Base-by-base conservation (phyloP, 1,140 invertebrate species). In the Mesaphorura yosii region DNA sequence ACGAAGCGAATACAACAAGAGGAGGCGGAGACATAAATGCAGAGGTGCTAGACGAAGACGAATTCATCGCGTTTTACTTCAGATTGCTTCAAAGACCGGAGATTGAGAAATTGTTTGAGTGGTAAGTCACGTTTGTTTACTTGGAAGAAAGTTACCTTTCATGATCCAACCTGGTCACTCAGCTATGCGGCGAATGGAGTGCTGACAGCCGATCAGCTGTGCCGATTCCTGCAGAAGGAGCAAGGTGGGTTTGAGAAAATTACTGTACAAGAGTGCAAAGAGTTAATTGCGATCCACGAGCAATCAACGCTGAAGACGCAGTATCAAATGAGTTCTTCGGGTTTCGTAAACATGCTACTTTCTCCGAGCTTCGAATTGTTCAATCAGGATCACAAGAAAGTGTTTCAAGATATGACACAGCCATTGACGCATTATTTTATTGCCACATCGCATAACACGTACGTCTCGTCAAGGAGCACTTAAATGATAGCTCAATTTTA, bases 1-100 rank as follows among this genome's bases (percentile, higher is more conserved):
- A 76, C 73, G 66, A 67, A 60, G 74, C 75, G 4, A 75, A 77
- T 58, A 74, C 68, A 66, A 69, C 26, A 72, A 69, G 58, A 53
- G 63, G n/a, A 65, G 64, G 10, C 25, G 28, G 28, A 15, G 19
- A 27, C 4, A 17, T 4, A 48, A 19, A 31, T 5, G 15, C 15
- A 10, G 46, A 48, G 31, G 37, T 65, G 75, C 48, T 78, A 37
- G 74, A 77, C 62, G 67, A 66, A 15, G 67, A 75, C 6, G 76
- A 78, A 64, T 78, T 78, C 66, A 68, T 78, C 15, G 10, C 64
- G 1, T 77, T 78, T 60, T 77, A 75, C 60, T 67, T 73, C 40
- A 59, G 65, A 5, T 61, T 78, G 2, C 68, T 73, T 22, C 65
- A 69, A 29, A 67, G 76, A 51, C 68, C 70, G n/a, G 76, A 77